Evolutionary conservation across 2,797 vertebrate genomes (phyloP).

Genomic region (Gobionotothen gibberifrons): DNA sequence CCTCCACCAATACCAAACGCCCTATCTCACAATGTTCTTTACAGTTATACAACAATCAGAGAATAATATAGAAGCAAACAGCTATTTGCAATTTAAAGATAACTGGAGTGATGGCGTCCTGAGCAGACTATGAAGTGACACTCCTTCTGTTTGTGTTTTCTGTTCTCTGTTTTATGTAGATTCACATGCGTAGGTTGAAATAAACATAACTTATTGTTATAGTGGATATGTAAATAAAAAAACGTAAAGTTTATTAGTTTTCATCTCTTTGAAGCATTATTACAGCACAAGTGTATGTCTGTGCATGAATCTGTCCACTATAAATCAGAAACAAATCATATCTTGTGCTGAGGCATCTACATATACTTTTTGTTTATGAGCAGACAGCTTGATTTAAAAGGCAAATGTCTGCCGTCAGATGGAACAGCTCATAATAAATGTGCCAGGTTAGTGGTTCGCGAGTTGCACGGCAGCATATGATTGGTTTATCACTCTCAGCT

Average conservation of each 20-base stretch:
- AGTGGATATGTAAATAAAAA: neutral
- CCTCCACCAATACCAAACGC: too few species aligned
- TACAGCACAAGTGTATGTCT: neutral
- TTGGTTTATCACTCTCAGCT: conserved; percentile 49
- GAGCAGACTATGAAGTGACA: too few species aligned
- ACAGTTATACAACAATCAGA: too few species aligned
- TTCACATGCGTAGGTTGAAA: too few species aligned
- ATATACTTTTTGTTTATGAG: conserved; percentile 39
- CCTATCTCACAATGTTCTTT: too few species aligned
- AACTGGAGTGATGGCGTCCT: too few species aligned
- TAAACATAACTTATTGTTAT: neutral
- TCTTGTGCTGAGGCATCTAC: conserved; percentile 8
- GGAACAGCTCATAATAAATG: conserved; percentile 58
- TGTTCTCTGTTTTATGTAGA: too few species aligned
- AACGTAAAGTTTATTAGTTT: neutral
- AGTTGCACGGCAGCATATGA: conserved; percentile 47
- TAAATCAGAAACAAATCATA: conserved; percentile 4
- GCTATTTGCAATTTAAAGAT: too few species aligned
- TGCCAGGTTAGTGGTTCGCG: conserved; percentile 48
- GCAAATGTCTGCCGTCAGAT: conserved; percentile 59
- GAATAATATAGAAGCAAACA: too few species aligned
- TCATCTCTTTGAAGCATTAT: neutral
- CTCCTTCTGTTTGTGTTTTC: too few species aligned
- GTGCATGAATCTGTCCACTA: neutral
- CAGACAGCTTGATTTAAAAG: conserved; percentile 65